Evolutionary conservation across 2,113 vertebrate genomes (phyloP).

Genomic region (Apeltes quadracus): DNA sequence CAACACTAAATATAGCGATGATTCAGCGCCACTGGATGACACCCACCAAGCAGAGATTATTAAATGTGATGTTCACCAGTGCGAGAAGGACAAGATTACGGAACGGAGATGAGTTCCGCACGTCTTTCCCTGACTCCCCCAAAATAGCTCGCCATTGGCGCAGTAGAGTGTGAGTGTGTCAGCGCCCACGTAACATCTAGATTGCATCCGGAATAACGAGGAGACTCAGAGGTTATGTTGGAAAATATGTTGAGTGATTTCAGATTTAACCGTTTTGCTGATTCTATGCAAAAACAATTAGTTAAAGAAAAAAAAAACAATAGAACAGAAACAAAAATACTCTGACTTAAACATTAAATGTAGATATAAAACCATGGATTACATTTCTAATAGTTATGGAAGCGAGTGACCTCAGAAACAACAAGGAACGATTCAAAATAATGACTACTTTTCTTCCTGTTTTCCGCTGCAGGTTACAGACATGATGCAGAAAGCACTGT

Average conservation of each 20-base stretch:
- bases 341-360: not conserved
- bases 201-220: slow-evolving; percentile 49
- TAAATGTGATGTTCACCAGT: not conserved
- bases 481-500: slow-evolving; percentile 99
- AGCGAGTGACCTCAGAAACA: too few species aligned
- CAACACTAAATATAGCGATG: not conserved
- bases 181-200: slow-evolving; percentile 44
- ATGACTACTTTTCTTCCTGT: not conserved
- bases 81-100: not conserved
- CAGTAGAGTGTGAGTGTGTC: slow-evolving; percentile 36
- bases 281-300: not conserved
- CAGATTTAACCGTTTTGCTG: not conserved
- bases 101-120: slow-evolving; percentile 10
- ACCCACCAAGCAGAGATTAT: not conserved
- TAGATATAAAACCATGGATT: not conserved
- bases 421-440: not conserved
- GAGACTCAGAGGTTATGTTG: slow-evolving; percentile 43
- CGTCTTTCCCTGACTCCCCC: slow-evolving; percentile 7
- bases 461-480: slow-evolving; percentile 87
- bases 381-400: not conserved
- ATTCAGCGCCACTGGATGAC: not conserved
- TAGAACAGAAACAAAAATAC: not conserved
- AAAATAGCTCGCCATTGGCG: slow-evolving; percentile 45
- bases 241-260: slow-evolving; percentile 52
- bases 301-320: not conserved